phyloP scores from a whole-genome alignment of 2,797 vertebrate genomes.

The Syndactyla subalaris region DNA sequence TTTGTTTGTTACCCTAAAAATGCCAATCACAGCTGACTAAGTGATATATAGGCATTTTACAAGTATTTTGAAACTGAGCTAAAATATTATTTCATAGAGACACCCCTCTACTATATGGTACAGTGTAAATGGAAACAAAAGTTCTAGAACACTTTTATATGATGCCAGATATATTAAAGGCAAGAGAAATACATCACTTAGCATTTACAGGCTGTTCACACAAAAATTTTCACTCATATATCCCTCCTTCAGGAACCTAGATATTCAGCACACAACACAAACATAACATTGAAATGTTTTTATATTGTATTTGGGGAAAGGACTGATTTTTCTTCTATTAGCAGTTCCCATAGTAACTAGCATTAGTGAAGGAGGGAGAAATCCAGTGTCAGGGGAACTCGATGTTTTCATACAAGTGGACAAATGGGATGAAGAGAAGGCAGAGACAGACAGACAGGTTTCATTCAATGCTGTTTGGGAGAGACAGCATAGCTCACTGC shows the following conservation, averaged over 20 bases:
- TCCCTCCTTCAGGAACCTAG: not conserved
- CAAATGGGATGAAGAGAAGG: not conserved
- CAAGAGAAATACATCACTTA: not conserved
- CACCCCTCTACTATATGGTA: not conserved
- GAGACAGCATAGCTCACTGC: not conserved
- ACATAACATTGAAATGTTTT: not conserved
- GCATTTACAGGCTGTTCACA: not conserved
- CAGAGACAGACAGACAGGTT: not conserved
- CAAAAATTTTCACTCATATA: not conserved
- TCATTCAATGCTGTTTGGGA: not conserved
- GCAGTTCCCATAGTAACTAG: slow-evolving; percentile 20
- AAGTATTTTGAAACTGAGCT: not conserved
- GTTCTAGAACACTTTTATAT: not conserved
- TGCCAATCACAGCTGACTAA: not conserved
- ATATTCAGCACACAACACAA: not conserved
- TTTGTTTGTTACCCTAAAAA: not conserved
- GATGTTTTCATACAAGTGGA: not conserved
- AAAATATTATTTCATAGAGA: not conserved
- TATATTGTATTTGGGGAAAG: not conserved
- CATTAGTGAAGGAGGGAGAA: not conserved
- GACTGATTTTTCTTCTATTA: not conserved
- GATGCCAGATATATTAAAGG: not conserved
- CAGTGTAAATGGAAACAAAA: not conserved
- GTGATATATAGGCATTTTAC: not conserved
- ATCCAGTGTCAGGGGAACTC: not conserved